Conservation (phyloP, 37 sponge, comb jelly and placozoan genomes). For the Aplysina aerophoba region DNA sequence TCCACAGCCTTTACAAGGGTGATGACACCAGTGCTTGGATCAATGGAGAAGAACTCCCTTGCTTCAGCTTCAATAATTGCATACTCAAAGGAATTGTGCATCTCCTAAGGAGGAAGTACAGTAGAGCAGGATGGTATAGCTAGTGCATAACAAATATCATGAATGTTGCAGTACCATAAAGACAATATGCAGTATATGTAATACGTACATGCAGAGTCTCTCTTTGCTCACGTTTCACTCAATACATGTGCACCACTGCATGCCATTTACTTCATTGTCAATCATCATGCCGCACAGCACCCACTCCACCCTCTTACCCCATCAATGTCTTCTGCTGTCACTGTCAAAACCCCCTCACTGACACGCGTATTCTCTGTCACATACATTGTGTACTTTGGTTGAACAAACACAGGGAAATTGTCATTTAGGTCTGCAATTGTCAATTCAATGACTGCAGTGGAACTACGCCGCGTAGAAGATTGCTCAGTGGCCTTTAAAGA, state of each 20-base stretch:
- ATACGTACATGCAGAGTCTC: too few relatives aligned
- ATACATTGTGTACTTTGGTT: background rate
- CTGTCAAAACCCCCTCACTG: background rate
- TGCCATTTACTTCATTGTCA: too few relatives aligned
- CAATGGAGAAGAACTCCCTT: background rate
- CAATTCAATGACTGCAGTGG: background rate
- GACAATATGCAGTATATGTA: too few relatives aligned
- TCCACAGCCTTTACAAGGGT: background rate
- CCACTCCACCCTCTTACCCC: slow-evolving; percentile 7
- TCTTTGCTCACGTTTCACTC: too few relatives aligned
- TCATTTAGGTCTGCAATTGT: background rate
- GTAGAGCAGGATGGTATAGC: too few relatives aligned
- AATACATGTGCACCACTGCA: too few relatives aligned
- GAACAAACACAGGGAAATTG: slow-evolving; percentile 13
- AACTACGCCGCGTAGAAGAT: background rate
- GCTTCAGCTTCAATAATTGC: background rate
- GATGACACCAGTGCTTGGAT: background rate
- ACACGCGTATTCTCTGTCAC: background rate
- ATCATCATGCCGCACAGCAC: too few relatives aligned
- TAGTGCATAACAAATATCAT: too few relatives aligned
- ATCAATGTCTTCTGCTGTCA: slow-evolving; percentile 6
- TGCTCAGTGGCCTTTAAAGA: slow-evolving; percentile 5
- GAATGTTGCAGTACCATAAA: too few relatives aligned
- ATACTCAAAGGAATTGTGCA: slow-evolving; percentile 11
- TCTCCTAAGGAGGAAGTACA: too few relatives aligned